Percentiles rank a stretch among this genome's conserved stretches.
phyloP scores from a whole-genome alignment of 2,797 vertebrate species.

The Intellagama lesueurii region DNA sequence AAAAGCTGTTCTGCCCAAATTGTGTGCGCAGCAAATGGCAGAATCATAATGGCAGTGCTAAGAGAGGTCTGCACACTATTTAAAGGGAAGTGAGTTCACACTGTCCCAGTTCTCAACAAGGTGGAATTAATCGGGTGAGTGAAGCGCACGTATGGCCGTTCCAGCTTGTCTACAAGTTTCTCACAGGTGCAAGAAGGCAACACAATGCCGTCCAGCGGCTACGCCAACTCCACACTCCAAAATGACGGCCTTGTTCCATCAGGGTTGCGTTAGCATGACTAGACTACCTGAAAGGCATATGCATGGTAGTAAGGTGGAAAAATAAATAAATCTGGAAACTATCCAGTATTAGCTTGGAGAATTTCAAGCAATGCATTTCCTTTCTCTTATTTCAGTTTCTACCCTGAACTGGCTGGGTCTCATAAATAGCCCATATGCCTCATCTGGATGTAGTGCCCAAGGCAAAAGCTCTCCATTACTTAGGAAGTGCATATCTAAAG shows the following conservation, averaged over 20 bases:
- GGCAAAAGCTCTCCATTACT: too few species aligned
- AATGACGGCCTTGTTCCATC: constrained; percentile 39
- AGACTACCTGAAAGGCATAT: background rate
- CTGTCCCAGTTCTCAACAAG: constrained; percentile 33
- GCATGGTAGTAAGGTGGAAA: background rate
- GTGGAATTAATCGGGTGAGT: constrained; percentile 33
- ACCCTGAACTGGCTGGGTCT: background rate
- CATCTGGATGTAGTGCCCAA: too few species aligned
- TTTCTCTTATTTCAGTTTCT: background rate
- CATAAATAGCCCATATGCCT: background rate
- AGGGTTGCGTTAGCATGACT: rapidly evolving
- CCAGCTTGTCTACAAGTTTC: background rate
- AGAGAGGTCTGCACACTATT: constrained; percentile 45
- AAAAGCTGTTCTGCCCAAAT: background rate
- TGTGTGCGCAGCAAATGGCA: background rate
- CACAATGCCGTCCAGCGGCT: constrained; percentile 61
- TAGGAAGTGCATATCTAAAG: too few species aligned
- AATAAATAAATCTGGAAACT: background rate
- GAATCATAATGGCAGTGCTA: constrained; percentile 19
- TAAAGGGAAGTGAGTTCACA: constrained; percentile 51
- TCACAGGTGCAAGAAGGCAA: constrained; percentile 40
- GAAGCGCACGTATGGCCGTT: background rate
- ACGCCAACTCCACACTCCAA: constrained; percentile 50
- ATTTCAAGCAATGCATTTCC: background rate
- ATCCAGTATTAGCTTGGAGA: background rate